Percentiles rank a stretch among this genome's conserved stretches.
Conservation (phyloP, 2,113 vertebrate species). For the Podarcis raffonei region DNA sequence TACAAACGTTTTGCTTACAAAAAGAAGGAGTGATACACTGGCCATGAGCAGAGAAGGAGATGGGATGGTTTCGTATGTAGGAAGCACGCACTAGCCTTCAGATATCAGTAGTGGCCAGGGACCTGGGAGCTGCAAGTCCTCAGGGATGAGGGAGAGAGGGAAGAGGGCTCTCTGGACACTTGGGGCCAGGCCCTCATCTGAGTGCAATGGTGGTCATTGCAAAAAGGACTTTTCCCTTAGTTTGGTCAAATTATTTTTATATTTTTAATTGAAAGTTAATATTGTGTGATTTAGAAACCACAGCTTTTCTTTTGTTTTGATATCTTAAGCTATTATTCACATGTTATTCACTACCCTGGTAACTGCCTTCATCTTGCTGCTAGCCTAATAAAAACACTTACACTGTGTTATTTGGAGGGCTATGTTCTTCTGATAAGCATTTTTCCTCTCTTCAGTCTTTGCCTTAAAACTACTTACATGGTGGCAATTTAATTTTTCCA, state of each 20-base stretch:
- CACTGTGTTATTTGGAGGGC: neutral
- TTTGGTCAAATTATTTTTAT: neutral
- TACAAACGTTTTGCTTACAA: neutral
- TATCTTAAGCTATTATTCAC: neutral
- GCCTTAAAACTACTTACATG: slow-evolving; percentile 29
- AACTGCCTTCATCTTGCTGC: slow-evolving; percentile 11
- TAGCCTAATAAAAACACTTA: slow-evolving; percentile 25
- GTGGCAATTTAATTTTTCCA: slow-evolving; percentile 21
- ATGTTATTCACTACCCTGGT: neutral
- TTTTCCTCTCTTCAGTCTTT: neutral
- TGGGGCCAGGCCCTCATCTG: too few relatives aligned
- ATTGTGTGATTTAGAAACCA: neutral
- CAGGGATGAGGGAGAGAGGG: too few relatives aligned
- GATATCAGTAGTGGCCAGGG: neutral
- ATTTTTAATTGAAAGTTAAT: neutral
- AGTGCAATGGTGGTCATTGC: neutral
- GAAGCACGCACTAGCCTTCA: too few relatives aligned
- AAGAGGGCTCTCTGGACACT: neutral
- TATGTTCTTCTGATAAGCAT: slow-evolving; percentile 10
- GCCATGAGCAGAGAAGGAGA: neutral
- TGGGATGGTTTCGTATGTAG: neutral
- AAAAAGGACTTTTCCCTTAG: neutral
- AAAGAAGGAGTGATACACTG: neutral
- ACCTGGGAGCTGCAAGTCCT: neutral
- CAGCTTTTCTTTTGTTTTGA: slow-evolving; percentile 13